Evolutionary conservation across 2,888 invertebrate species (phyloP).

Genomic region (Notocelia uddmanniana): DNA sequence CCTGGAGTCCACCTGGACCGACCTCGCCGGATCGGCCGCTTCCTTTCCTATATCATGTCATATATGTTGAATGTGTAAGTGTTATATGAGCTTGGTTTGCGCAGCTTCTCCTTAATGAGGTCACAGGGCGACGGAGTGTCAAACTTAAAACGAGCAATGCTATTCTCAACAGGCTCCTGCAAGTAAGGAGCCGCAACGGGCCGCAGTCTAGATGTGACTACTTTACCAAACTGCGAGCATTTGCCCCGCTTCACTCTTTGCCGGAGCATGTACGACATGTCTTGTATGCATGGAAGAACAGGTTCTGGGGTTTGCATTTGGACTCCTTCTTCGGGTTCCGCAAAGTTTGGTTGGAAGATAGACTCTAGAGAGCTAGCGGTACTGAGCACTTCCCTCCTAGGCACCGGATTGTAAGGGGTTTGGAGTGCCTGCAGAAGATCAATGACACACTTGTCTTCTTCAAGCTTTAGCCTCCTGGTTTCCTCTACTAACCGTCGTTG

Average conservation of each 20-base stretch:
- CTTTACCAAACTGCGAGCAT: constrained; percentile 73
- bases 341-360: constrained; percentile 59
- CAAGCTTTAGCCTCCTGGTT: constrained; percentile 56
- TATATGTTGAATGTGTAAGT: constrained; percentile 37
- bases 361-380: constrained; percentile 68
- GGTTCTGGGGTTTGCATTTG: constrained; percentile 52
- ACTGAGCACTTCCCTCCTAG: constrained; percentile 53
- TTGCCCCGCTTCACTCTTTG: constrained; percentile 61
- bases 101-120: constrained; percentile 63
- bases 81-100: constrained; percentile 53
- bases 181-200: constrained; percentile 71
- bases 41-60: constrained; percentile 34
- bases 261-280: constrained; percentile 69
- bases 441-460: constrained; percentile 65
- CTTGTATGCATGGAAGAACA: constrained; percentile 62
- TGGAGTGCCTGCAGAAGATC: constrained; percentile 71
- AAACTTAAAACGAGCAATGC: constrained; percentile 69
- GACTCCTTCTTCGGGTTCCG: constrained; percentile 53
- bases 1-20: neutral
- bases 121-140: constrained; percentile 74
- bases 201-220: constrained; percentile 62
- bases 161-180: constrained; percentile 53
- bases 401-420: constrained; percentile 51
- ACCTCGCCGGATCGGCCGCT: neutral
- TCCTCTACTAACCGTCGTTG: constrained; percentile 60